phyloP scores from a whole-genome alignment of 2,113 vertebrate species.

The Phylloscopus whistleri region DNA sequence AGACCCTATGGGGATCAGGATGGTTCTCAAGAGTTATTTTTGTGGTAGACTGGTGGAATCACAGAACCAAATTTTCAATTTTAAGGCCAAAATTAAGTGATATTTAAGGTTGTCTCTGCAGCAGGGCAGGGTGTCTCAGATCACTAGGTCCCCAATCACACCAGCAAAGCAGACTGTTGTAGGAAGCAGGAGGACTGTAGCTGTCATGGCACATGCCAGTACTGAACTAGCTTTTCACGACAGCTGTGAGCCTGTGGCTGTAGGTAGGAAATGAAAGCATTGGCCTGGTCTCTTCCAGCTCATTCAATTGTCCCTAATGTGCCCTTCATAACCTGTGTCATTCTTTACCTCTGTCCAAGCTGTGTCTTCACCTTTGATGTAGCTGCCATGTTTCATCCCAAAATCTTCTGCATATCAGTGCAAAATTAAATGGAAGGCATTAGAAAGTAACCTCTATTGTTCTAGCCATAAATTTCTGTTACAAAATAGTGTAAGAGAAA shows the following conservation, averaged over 20 bases:
- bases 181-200: not conserved
- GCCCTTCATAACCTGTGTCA: not conserved
- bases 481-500: not conserved
- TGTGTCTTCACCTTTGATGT: not conserved
- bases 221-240: not conserved
- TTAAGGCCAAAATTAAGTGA: not conserved
- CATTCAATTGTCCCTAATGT: not conserved
- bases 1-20: not conserved
- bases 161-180: not conserved
- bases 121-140: not conserved
- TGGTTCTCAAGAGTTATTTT: not conserved
- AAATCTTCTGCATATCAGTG: not conserved
- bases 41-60: not conserved
- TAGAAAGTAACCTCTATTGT: not conserved
- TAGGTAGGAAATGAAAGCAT: not conserved
- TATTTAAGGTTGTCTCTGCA: not conserved
- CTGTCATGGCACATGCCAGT: accelerated
- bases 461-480: not conserved
- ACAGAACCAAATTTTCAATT: not conserved
- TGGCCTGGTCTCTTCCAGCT: not conserved
- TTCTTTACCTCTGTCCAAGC: not conserved
- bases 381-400: not conserved
- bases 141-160: not conserved
- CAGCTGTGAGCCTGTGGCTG: not conserved
- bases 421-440: not conserved